These are phyloP conservation scores for Pampus argenteus DNA, from an alignment of 2,797 vertebrate species.

Conservation along the genomic window DNA sequence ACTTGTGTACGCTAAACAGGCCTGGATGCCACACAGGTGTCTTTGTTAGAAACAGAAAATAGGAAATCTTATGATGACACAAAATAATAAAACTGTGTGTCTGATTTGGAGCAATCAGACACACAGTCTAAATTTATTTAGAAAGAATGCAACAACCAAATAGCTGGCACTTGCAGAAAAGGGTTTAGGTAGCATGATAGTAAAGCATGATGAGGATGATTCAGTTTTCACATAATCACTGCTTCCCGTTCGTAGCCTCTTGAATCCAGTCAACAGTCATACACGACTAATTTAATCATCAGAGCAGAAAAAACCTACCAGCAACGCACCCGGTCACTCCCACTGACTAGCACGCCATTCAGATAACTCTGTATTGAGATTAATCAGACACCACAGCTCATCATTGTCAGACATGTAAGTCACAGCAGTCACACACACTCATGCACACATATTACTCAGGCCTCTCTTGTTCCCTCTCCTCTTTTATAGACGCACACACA, in stretches of 20 bases:
- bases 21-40: background rate
- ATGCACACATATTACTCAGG: constrained; percentile 4
- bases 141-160: background rate
- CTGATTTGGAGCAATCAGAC: constrained; percentile 8
- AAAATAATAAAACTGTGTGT: background rate
- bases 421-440: constrained; percentile 34
- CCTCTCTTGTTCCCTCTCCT: background rate
- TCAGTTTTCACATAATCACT: constrained; percentile 13
- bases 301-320: constrained; percentile 46
- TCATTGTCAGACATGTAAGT: constrained; percentile 60
- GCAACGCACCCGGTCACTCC: constrained; percentile 61
- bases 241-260: constrained; percentile 41
- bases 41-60: background rate
- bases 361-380: constrained; percentile 54
- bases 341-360: constrained; percentile 50
- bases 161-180: background rate
- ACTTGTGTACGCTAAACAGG: background rate
- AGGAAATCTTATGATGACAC: background rate
- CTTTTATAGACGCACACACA: constrained; percentile 10
- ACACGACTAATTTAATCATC: constrained; percentile 57
- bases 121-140: background rate
- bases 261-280: constrained; percentile 46
- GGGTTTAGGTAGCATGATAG: background rate
- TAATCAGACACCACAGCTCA: constrained; percentile 54
- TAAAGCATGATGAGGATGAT: constrained; percentile 1